Conservation (phyloP, 2,797 vertebrate genomes). For the Galagoides demidoff region DNA sequence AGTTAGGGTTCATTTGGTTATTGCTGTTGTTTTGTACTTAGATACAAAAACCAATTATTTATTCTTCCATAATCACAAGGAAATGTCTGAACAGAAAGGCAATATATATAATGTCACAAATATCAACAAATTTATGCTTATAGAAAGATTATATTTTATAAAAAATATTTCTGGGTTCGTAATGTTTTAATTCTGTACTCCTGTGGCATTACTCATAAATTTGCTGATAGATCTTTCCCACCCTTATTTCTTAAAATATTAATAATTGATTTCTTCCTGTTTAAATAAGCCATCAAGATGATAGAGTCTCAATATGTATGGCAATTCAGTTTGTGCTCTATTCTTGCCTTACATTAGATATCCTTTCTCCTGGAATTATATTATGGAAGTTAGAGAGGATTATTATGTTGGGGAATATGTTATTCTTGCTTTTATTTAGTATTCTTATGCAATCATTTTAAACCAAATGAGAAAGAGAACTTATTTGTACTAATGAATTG, state of each 20-base stretch:
- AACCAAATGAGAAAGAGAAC: neutral
- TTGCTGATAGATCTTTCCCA: neutral
- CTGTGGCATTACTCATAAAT: neutral
- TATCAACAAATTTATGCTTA: neutral
- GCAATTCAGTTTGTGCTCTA: neutral
- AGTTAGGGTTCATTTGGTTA: constrained; percentile 8
- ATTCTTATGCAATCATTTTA: constrained; percentile 8
- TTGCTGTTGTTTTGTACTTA: constrained; percentile 4
- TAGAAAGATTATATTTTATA: constrained; percentile 12
- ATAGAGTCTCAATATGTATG: neutral
- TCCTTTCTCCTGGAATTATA: neutral
- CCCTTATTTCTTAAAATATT: constrained; percentile 24
- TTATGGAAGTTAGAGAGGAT: neutral
- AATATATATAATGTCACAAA: neutral
- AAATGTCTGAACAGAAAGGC: neutral
- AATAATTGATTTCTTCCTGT: constrained; percentile 16
- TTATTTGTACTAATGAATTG: neutral
- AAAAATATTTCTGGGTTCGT: neutral
- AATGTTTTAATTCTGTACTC: constrained; percentile 37
- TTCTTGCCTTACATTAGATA: constrained; percentile 12
- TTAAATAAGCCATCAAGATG: constrained; percentile 16
- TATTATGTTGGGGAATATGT: neutral
- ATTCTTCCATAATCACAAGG: constrained; percentile 18
- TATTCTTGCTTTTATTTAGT: constrained; percentile 32
- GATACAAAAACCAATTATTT: neutral